Conservation (phyloP, 2,888 invertebrate species). For the Emmelina monodactyla region DNA sequence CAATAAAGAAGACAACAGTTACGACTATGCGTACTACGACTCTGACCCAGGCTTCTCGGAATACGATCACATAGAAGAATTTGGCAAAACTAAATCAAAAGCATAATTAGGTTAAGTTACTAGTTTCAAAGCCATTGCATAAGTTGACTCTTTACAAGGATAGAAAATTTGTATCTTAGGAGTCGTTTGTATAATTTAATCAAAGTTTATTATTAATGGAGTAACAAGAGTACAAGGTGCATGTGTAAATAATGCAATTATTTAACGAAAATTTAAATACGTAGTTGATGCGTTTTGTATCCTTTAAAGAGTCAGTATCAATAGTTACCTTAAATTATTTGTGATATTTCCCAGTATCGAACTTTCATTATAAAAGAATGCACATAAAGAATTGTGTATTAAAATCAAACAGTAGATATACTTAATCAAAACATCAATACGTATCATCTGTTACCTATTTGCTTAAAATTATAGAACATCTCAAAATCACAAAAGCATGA, state of each 20-base stretch:
- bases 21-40: slow-evolving; percentile 89
- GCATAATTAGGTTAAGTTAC: slow-evolving; percentile 26
- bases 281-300: neutral
- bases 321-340: slow-evolving; percentile 62
- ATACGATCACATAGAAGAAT: slow-evolving; percentile 69
- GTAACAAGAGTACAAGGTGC: neutral
- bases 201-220: neutral
- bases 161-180: neutral
- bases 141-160: slow-evolving; percentile 51
- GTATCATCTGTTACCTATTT: no score
- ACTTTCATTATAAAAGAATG: slow-evolving; percentile 5
- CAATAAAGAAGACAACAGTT: slow-evolving; percentile 74
- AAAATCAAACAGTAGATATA: no score
- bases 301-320: slow-evolving; percentile 9
- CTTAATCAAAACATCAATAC: no score
- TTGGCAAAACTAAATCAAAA: slow-evolving; percentile 66
- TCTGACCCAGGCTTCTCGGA: slow-evolving; percentile 67
- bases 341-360: slow-evolving; percentile 41
- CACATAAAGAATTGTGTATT: slow-evolving; percentile 7
- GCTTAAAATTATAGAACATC: no score
- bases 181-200: neutral
- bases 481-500: no score
- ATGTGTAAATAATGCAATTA: neutral
- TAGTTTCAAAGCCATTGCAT: slow-evolving; percentile 50
- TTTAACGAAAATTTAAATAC: neutral